A percentile compares a stretch with the other conserved stretches of the same genome.
phyloP scores from a whole-genome alignment of 2,113 vertebrate genomes.

The Dolichotis patagonum region DNA sequence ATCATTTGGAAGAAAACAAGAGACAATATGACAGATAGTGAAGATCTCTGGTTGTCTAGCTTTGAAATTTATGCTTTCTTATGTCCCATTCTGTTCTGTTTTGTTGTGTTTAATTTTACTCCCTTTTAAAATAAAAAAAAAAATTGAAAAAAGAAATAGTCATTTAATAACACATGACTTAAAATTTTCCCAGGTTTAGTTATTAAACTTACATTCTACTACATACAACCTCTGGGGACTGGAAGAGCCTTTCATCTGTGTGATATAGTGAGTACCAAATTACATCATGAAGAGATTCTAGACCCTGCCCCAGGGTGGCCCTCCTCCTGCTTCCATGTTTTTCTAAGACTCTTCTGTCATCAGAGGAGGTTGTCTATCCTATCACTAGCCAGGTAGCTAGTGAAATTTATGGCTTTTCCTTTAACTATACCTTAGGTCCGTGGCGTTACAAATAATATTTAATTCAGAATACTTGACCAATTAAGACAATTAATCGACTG shows the following conservation, averaged over 20 bases:
- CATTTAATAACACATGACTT: neutral
- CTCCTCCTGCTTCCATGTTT: neutral
- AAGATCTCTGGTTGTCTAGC: no score
- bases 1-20: no score
- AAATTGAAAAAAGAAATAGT: no score
- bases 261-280: neutral
- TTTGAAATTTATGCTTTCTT: no score
- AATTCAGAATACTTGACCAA: neutral
- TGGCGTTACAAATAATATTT: neutral
- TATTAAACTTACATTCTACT: neutral
- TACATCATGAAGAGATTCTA: neutral
- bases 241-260: neutral
- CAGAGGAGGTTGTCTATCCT: neutral
- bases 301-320: neutral
- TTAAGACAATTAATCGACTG: neutral
- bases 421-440: neutral
- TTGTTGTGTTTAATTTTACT: no score
- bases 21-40: no score
- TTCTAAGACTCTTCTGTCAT: constrained; percentile 5
- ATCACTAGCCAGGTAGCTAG: neutral
- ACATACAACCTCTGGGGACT: neutral
- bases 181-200: neutral
- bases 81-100: no score
- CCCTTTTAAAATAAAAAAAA: no score
- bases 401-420: neutral